phyloP scores from a whole-genome alignment of 2,113 vertebrate genomes.

The Ceyx melanurus region DNA sequence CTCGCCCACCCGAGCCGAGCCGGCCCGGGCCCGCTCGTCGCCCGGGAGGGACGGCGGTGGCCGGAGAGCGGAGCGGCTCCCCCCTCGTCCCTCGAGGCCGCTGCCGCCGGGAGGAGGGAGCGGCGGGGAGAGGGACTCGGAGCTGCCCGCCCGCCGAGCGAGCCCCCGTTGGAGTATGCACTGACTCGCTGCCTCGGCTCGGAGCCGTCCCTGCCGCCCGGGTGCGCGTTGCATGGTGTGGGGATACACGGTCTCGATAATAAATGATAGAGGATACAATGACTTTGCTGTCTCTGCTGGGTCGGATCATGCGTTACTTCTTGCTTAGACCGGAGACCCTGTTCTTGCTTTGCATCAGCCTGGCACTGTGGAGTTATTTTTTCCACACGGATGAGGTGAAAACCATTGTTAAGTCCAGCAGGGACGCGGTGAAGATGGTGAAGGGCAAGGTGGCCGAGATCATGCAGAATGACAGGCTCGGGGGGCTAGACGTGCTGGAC shows the following conservation, averaged over 20 bases:
- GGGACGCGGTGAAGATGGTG: slow-evolving; percentile 97
- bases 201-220: slow-evolving; percentile 36
- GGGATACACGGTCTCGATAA: slow-evolving; percentile 68
- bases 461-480: slow-evolving; percentile 94
- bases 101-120: not conserved
- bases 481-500: slow-evolving; percentile 91
- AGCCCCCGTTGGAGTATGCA: slow-evolving; percentile 47
- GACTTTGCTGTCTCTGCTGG: slow-evolving; percentile 97
- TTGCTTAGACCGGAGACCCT: slow-evolving; percentile 97
- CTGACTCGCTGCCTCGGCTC: slow-evolving; percentile 15
- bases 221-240: slow-evolving; percentile 60
- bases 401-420: slow-evolving; percentile 97
- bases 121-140: not conserved
- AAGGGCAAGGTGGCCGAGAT: slow-evolving; percentile 98
- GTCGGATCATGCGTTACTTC: slow-evolving; percentile 99
- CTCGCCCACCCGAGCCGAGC: not conserved
- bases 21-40: not conserved
- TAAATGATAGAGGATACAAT: slow-evolving; percentile 99
- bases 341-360: slow-evolving; percentile 94
- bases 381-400: slow-evolving; percentile 99
- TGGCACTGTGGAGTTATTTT: slow-evolving; percentile 99
- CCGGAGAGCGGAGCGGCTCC: not conserved
- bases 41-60: not conserved
- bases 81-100: not conserved
- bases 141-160: slow-evolving; percentile 11